phyloP scores from a whole-genome alignment of 2,797 vertebrate species.

The Cephalopachus bancanus region DNA sequence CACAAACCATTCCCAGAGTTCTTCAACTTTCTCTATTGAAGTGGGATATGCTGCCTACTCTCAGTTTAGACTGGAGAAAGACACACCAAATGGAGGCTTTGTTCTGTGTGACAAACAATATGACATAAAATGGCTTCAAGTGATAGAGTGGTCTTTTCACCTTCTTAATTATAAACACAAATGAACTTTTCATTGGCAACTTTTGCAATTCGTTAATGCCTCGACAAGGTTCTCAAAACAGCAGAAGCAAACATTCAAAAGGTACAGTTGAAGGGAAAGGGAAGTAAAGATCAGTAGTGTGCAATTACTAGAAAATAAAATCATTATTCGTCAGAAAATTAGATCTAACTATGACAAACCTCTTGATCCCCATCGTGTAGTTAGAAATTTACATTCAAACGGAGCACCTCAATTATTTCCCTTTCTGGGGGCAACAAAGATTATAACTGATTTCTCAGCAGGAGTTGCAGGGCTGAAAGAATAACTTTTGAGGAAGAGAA shows the following conservation, averaged over 20 bases:
- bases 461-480: constrained; percentile 50
- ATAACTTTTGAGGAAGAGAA: constrained; percentile 68
- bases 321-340: constrained; percentile 76
- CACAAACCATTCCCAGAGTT: background rate
- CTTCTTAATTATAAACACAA: constrained; percentile 24
- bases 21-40: background rate
- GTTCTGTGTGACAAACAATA: constrained; percentile 36
- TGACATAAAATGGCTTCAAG: constrained; percentile 32
- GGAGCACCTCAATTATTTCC: constrained; percentile 82
- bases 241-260: constrained; percentile 42
- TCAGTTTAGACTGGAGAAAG: constrained; percentile 14
- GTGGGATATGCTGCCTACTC: background rate
- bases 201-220: constrained; percentile 18
- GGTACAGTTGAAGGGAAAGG: constrained; percentile 28
- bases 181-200: background rate
- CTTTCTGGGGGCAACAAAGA: constrained; percentile 76
- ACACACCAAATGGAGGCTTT: constrained; percentile 36
- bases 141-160: background rate
- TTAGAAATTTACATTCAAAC: constrained; percentile 84
- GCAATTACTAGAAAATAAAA: constrained; percentile 61
- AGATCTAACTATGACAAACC: constrained; percentile 76
- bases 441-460: constrained; percentile 77
- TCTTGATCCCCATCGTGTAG: constrained; percentile 56
- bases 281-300: constrained; percentile 72
- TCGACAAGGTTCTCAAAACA: constrained; percentile 30